Conservation (phyloP, 2,888 invertebrate genomes). For the Ormia ochracea region DNA sequence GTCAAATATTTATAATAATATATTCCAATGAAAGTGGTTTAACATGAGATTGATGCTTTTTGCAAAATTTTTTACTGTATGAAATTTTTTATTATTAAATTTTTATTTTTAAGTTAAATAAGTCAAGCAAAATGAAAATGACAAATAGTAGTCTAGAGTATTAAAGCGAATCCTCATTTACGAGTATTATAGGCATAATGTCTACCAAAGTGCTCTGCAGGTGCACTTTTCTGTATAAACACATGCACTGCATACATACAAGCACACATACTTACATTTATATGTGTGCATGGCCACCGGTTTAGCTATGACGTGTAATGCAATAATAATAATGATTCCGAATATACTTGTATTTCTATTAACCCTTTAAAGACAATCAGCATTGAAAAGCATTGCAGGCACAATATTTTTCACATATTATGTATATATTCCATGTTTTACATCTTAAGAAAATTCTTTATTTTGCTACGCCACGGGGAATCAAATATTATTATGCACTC, state of each 20-base stretch:
- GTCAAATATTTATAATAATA: conserved; percentile 3
- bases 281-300: background rate
- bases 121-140: background rate
- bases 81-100: background rate
- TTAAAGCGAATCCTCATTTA: background rate
- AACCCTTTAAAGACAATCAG: too few relatives aligned
- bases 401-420: too few relatives aligned
- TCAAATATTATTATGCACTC: too few relatives aligned
- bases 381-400: too few relatives aligned
- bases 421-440: too few relatives aligned
- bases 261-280: background rate
- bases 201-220: background rate
- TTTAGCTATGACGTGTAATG: conserved; percentile 31
- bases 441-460: too few relatives aligned
- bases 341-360: conserved; percentile 29
- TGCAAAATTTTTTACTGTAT: background rate
- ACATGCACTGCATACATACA: background rate
- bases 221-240: too few relatives aligned
- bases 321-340: conserved; percentile 4
- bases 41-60: background rate
- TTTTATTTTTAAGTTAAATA: background rate
- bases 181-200: background rate
- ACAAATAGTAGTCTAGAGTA: background rate
- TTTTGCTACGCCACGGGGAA: too few relatives aligned
- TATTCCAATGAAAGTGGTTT: conserved; percentile 29